phyloP scores from a whole-genome alignment of 2,888 invertebrate species.

The Cacoxenus indagator region DNA sequence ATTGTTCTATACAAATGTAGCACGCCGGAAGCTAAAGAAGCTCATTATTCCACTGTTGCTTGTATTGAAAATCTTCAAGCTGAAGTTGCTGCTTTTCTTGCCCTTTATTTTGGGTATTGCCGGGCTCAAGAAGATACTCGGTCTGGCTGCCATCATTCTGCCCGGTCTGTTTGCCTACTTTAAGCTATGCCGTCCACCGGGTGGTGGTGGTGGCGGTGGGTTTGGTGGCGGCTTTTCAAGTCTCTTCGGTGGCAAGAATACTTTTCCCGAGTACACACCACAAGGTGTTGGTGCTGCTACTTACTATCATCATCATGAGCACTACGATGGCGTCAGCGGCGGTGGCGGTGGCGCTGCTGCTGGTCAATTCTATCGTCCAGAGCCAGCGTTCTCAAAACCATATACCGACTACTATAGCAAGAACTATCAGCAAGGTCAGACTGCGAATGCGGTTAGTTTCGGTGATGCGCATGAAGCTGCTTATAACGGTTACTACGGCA shows the following conservation, averaged over 20 bases:
- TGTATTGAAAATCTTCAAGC: conserved; percentile 86
- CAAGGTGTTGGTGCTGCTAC: conserved; percentile 81
- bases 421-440: conserved; percentile 57
- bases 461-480: conserved; percentile 78
- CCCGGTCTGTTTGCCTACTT: conserved; percentile 88
- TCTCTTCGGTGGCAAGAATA: conserved; percentile 65
- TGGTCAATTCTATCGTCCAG: conserved; percentile 62
- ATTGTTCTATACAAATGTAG: conserved; percentile 70
- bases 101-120: conserved; percentile 86
- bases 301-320: conserved; percentile 72
- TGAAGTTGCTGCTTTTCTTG: conserved; percentile 84
- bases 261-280: conserved; percentile 77
- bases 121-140: conserved; percentile 87
- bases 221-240: conserved; percentile 68
- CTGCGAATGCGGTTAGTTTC: conserved; percentile 74
- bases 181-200: conserved; percentile 84
- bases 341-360: conserved; percentile 40
- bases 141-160: conserved; percentile 83
- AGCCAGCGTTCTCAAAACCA: conserved; percentile 66
- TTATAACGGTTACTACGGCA: conserved; percentile 81
- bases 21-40: conserved; percentile 85
- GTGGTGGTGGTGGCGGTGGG: conserved; percentile 71
- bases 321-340: conserved; percentile 54
- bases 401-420: conserved; percentile 71
- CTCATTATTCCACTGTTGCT: conserved; percentile 85